These are phyloP conservation scores for Drosophila dives DNA, from an alignment of 2,888 invertebrate genomes.

Conservation along the genomic window DNA sequence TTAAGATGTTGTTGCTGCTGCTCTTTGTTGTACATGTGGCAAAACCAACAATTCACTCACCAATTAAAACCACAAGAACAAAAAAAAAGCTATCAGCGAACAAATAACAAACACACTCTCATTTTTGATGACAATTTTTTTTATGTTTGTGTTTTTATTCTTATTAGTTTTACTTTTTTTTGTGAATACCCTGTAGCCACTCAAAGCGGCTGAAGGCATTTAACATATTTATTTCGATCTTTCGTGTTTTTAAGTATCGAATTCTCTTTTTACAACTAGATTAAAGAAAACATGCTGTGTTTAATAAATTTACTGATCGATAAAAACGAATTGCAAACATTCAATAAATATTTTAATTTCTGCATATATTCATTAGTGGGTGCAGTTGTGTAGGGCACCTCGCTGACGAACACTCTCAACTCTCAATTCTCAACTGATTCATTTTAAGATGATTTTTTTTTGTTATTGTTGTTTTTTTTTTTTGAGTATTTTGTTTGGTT, in stretches of 20 bases:
- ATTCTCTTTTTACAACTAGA: not conserved
- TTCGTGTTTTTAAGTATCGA: not conserved
- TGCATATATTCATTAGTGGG: not conserved
- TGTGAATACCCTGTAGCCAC: slow-evolving; percentile 12
- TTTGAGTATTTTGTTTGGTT: not conserved
- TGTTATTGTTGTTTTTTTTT: not conserved
- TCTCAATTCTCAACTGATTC: not conserved
- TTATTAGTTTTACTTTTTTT: slow-evolving; percentile 2
- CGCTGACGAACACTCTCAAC: not conserved
- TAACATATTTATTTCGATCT: not conserved
- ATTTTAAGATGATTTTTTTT: not conserved
- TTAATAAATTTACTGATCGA: not conserved
- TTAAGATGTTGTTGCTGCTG: slow-evolving; percentile 12
- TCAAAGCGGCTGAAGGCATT: not conserved
- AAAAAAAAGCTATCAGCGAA: slow-evolving; percentile 12
- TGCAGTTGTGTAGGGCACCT: not conserved
- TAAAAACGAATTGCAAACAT: not conserved
- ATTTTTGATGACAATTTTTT: slow-evolving; percentile 38
- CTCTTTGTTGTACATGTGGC: slow-evolving; percentile 24
- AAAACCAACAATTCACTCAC: slow-evolving; percentile 39
- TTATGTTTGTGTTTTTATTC: not conserved
- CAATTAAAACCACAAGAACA: slow-evolving; percentile 6
- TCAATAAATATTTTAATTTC: not conserved
- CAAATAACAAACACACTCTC: slow-evolving; percentile 56
- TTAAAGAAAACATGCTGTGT: not conserved